Evolutionary conservation across 53 echinoderm and acorn worm species (phyloP).

Genomic region (Stichopus horrens): DNA sequence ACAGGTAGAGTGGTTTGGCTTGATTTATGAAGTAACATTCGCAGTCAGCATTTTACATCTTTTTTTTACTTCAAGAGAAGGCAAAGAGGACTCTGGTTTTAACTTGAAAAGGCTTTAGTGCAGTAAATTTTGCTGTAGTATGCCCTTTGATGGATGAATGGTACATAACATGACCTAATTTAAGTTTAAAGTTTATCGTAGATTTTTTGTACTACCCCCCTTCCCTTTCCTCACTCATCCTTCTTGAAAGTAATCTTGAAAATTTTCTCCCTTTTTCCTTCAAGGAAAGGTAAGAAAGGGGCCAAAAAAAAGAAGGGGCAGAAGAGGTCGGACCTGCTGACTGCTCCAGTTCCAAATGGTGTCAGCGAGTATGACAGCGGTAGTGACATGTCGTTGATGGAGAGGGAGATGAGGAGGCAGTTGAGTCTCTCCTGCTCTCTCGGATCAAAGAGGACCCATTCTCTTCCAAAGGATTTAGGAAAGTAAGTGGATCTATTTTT

Average conservation of each 20-base stretch:
- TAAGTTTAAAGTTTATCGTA: too few relatives aligned
- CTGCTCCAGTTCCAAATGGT: conserved; percentile 57
- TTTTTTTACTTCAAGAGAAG: too few relatives aligned
- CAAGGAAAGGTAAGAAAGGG: background rate
- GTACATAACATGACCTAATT: too few relatives aligned
- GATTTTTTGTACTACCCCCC: too few relatives aligned
- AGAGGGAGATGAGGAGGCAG: conserved; percentile 38
- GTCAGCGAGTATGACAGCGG: conserved; percentile 61
- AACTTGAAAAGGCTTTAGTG: too few relatives aligned
- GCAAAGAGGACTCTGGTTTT: too few relatives aligned
- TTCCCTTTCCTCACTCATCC: too few relatives aligned
- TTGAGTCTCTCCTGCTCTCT: background rate
- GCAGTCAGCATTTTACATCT: too few relatives aligned
- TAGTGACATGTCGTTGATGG: conserved; percentile 56
- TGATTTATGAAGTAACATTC: background rate
- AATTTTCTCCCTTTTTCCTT: background rate
- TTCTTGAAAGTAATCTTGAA: too few relatives aligned
- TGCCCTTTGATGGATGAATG: too few relatives aligned
- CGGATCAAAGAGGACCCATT: conserved; percentile 2
- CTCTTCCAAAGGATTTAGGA: conserved; percentile 13
- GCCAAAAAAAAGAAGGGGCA: background rate
- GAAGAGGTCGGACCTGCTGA: conserved; percentile 41
- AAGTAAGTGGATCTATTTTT: conserved; percentile 6
- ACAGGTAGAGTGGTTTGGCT: background rate
- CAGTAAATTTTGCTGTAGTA: too few relatives aligned